These are phyloP conservation scores for Bilobella aurantiaca DNA, from an alignment of 1,140 invertebrate species.

Conservation along the genomic window DNA sequence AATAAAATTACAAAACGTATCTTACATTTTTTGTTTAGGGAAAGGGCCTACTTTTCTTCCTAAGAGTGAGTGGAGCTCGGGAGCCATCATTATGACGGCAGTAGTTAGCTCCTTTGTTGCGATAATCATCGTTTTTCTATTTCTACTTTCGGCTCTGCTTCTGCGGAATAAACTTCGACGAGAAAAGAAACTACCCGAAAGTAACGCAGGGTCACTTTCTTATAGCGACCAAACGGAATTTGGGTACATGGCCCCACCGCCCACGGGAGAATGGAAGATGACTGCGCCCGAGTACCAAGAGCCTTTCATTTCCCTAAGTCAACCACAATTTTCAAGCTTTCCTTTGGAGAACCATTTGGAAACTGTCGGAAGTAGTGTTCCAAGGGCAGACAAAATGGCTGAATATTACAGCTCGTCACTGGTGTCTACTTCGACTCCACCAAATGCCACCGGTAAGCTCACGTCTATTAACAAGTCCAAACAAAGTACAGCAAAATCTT, in stretches of 20 bases:
- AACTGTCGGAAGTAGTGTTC: slow-evolving; percentile 5
- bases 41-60: not conserved
- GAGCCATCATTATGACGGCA: slow-evolving; percentile 31
- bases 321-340: slow-evolving; percentile 25
- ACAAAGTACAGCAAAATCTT: no score
- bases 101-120: slow-evolving; percentile 34
- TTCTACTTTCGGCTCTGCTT: slow-evolving; percentile 30
- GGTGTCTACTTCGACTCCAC: slow-evolving; percentile 17
- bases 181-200: slow-evolving; percentile 16
- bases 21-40: not conserved
- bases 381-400: slow-evolving; percentile 26
- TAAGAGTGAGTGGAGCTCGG: slow-evolving; percentile 25
- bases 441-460: slow-evolving; percentile 5
- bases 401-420: slow-evolving; percentile 34
- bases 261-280: slow-evolving; percentile 32
- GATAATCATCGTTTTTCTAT: slow-evolving; percentile 28
- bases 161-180: slow-evolving; percentile 23
- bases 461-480: no score
- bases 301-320: slow-evolving; percentile 24
- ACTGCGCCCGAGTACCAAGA: slow-evolving; percentile 29
- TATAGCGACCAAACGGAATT: slow-evolving; percentile 32
- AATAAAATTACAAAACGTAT: not conserved
- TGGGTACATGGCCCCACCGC: slow-evolving; percentile 27
- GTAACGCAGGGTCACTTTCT: slow-evolving; percentile 26
- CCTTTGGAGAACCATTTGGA: slow-evolving; percentile 18